Percentiles rank a stretch among this genome's conserved stretches.
Conservation (phyloP, 2,113 vertebrate species). For the Poeciliopsis prolifica region DNA sequence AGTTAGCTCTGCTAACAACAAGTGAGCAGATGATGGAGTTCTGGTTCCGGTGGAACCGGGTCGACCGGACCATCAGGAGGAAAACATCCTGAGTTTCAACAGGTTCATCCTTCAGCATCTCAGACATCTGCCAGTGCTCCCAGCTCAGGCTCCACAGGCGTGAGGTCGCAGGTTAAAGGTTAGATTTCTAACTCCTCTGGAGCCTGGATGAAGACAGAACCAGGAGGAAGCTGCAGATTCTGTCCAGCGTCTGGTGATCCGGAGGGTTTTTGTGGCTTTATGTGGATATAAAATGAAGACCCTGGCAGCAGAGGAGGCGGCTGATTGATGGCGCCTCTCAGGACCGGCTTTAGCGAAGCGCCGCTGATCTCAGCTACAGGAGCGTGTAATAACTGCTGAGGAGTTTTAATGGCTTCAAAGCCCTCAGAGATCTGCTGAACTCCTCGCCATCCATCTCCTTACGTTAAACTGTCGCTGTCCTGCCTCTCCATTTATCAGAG, state of each 20-base stretch:
- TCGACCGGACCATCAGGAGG: too few species aligned
- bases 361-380: conserved; percentile 31
- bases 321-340: conserved; percentile 44
- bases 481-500: neutral
- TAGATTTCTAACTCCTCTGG: too few species aligned
- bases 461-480: conserved; percentile 14
- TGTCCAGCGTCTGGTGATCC: too few species aligned
- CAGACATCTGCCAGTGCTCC: neutral
- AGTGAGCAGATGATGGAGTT: too few species aligned
- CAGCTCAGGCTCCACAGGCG: neutral
- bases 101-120: neutral
- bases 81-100: too few species aligned
- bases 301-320: neutral
- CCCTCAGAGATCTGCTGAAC: conserved; percentile 20
- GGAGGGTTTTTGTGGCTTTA: neutral
- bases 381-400: conserved; percentile 56
- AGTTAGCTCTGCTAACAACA: too few species aligned
- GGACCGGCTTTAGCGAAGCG: conserved; percentile 19
- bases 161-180: neutral
- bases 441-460: conserved; percentile 9
- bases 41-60: too few species aligned
- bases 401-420: conserved; percentile 43
- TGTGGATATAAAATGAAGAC: neutral
- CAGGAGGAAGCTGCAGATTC: too few species aligned
- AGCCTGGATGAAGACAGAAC: too few species aligned